Evolutionary conservation across 35 echinoderm and acorn worm genomes (phyloP).

Genomic region (Heliocidaris erythrogramma): DNA sequence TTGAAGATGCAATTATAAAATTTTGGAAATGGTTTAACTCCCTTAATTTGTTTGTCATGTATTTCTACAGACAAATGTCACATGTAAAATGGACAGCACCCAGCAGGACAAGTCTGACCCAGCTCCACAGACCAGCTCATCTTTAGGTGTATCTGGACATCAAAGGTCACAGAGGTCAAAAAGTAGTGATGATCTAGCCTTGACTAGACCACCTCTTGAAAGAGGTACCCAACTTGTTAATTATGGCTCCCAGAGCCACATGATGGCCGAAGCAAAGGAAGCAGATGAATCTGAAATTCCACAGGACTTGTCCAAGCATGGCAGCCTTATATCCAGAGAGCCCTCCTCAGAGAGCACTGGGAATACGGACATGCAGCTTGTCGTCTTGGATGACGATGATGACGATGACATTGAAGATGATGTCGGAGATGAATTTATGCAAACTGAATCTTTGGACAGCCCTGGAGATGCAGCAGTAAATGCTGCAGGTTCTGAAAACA

Average conservation of each 20-base stretch:
- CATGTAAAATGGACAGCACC: background rate
- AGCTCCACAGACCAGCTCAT: background rate
- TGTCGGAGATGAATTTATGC: background rate
- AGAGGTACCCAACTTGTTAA: background rate
- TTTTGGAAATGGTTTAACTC: background rate
- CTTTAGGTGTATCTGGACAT: background rate
- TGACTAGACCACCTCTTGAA: background rate
- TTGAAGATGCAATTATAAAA: too few species aligned
- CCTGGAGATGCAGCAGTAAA: background rate
- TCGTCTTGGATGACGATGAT: constrained; percentile 9
- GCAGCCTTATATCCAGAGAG: background rate
- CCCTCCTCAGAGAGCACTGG: background rate
- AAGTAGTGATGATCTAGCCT: background rate
- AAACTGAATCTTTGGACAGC: background rate
- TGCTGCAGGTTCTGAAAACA: background rate
- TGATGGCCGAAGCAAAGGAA: background rate
- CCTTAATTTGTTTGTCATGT: background rate
- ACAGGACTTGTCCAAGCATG: background rate
- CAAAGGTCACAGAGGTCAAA: background rate
- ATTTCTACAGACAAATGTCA: background rate
- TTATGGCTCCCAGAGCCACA: background rate
- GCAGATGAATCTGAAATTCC: background rate
- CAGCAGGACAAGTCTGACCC: background rate
- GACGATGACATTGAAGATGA: constrained; percentile 11
- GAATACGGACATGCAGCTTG: background rate